phyloP scores from a whole-genome alignment of 2,113 vertebrate species.

The Scopus umbretta region DNA sequence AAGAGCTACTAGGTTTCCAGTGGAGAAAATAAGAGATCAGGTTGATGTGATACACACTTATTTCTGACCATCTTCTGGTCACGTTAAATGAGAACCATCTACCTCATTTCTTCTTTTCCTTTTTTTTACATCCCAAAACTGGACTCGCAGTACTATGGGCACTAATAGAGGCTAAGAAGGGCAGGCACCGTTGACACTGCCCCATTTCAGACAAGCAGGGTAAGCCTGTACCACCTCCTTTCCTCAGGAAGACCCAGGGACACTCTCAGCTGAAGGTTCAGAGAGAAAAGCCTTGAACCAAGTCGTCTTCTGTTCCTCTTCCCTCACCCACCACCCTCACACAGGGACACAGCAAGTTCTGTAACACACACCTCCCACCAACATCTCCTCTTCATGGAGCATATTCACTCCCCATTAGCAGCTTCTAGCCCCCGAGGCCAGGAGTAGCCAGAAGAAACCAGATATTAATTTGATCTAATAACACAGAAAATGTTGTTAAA shows the following conservation, averaged over 20 bases:
- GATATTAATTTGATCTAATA: neutral
- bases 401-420: neutral
- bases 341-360: neutral
- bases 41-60: neutral
- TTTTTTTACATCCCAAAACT: neutral
- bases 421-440: neutral
- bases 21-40: neutral
- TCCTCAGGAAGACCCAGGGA: neutral
- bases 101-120: neutral
- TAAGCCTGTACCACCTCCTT: neutral
- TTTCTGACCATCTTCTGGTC: neutral
- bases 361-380: neutral
- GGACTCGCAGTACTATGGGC: rapidly evolving
- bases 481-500: neutral
- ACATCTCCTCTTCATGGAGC: neutral
- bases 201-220: neutral
- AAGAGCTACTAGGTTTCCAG: neutral
- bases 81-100: neutral
- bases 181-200: neutral
- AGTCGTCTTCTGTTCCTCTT: neutral
- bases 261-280: neutral
- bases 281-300: neutral
- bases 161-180: neutral
- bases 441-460: neutral
- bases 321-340: neutral